Evolutionary conservation across 2,797 vertebrate genomes (phyloP).

Genomic region (Lacerta bilineata): DNA sequence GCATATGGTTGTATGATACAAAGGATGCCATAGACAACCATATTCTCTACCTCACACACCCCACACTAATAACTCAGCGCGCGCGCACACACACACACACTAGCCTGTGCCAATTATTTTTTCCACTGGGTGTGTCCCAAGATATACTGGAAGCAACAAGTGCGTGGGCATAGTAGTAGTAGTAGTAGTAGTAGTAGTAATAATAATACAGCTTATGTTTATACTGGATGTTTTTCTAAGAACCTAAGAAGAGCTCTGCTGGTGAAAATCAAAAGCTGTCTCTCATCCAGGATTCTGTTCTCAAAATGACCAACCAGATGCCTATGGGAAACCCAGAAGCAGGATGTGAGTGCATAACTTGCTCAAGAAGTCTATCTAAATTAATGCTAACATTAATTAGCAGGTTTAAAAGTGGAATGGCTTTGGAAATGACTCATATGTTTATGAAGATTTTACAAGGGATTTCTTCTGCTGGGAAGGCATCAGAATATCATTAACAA

Average conservation of each 20-base stretch:
- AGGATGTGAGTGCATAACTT: no score
- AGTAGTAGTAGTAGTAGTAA: no score
- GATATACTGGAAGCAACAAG: neutral
- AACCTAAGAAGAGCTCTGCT: no score
- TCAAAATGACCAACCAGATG: no score
- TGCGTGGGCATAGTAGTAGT: neutral
- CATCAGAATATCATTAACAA: neutral
- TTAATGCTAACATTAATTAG: neutral
- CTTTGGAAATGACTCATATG: neutral
- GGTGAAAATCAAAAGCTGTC: no score
- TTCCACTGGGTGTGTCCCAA: no score
- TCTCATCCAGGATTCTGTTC: no score
- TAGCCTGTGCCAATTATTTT: fast-evolving
- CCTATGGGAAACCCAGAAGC: no score
- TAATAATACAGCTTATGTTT: no score
- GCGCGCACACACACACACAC: no score
- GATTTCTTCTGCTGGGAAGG: neutral
- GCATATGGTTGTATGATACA: neutral
- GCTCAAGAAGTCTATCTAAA: neutral
- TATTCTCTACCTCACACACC: no score
- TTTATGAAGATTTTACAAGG: neutral
- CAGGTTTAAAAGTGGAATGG: neutral
- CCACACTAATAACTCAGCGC: neutral
- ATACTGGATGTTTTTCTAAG: no score
- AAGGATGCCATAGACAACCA: neutral